These are phyloP conservation scores for Acanthiza pusilla DNA, from an alignment of 2,797 vertebrate species.

Conservation along the genomic window DNA sequence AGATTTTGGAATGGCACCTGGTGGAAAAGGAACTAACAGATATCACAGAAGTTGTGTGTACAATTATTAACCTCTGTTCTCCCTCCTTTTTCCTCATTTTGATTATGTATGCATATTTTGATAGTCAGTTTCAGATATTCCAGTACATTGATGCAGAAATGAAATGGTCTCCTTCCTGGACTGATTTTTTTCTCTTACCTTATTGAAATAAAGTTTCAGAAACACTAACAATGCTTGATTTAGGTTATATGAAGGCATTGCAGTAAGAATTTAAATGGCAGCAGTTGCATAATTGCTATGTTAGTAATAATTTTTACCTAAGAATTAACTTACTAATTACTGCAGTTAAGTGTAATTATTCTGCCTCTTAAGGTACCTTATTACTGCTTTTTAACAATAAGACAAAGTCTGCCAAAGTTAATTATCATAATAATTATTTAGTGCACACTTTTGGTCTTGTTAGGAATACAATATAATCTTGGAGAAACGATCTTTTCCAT, in stretches of 20 bases:
- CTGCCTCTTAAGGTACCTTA: slow-evolving; percentile 65
- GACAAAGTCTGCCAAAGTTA: slow-evolving; percentile 66
- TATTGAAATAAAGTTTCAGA: background rate
- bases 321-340: slow-evolving; percentile 77
- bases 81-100: background rate
- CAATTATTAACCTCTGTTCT: background rate
- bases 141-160: background rate
- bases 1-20: background rate
- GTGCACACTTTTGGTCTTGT: slow-evolving; percentile 62
- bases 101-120: background rate
- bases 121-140: background rate
- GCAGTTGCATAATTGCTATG: slow-evolving; percentile 49
- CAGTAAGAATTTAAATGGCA: slow-evolving; percentile 51
- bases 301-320: slow-evolving; percentile 64
- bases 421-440: slow-evolving; percentile 76
- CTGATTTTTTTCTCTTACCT: background rate
- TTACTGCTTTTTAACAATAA: slow-evolving; percentile 69
- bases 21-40: background rate
- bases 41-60: background rate
- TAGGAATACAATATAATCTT: slow-evolving; percentile 63
- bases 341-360: slow-evolving; percentile 75
- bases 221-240: slow-evolving; percentile 27
- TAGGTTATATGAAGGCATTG: slow-evolving; percentile 12
- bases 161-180: background rate
- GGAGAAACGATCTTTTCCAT: slow-evolving; percentile 37